Conservation (phyloP, 2,888 invertebrate genomes). For the Volucella inflata region DNA sequence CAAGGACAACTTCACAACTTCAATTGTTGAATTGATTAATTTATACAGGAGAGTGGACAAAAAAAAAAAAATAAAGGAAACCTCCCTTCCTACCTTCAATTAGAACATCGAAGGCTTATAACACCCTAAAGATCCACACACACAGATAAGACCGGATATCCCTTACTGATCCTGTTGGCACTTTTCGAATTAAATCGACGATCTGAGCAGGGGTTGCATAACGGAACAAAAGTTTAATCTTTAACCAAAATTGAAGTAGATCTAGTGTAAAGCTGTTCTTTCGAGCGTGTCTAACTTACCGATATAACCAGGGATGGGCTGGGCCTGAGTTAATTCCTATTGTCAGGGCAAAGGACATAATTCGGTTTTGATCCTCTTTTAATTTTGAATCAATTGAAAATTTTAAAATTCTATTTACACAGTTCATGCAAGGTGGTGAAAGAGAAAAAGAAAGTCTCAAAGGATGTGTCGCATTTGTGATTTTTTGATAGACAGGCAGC, state of each 20-base stretch:
- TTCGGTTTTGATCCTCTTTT: slow-evolving; percentile 61
- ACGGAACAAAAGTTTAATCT: slow-evolving; percentile 61
- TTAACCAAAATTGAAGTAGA: slow-evolving; percentile 78
- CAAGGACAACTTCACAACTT: slow-evolving; percentile 62
- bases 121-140: slow-evolving; percentile 68
- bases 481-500: slow-evolving; percentile 18
- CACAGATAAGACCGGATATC: slow-evolving; percentile 63
- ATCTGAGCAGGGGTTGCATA: slow-evolving; percentile 50
- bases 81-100: slow-evolving; percentile 47
- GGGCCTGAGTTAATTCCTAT: slow-evolving; percentile 56
- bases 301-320: neutral
- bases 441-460: too few relatives aligned
- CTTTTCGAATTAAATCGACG: slow-evolving; percentile 45
- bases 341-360: slow-evolving; percentile 51
- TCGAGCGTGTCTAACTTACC: slow-evolving; percentile 44
- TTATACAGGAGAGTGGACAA: slow-evolving; percentile 12
- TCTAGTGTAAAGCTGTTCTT: slow-evolving; percentile 74
- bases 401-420: neutral
- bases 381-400: slow-evolving; percentile 28
- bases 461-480: too few relatives aligned
- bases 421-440: neutral
- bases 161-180: slow-evolving; percentile 71
- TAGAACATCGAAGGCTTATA: slow-evolving; percentile 69
- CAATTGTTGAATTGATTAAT: slow-evolving; percentile 67
- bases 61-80: slow-evolving; percentile 6